phyloP scores from a whole-genome alignment of 2,113 vertebrate genomes.

The Lutjanus erythropterus region DNA sequence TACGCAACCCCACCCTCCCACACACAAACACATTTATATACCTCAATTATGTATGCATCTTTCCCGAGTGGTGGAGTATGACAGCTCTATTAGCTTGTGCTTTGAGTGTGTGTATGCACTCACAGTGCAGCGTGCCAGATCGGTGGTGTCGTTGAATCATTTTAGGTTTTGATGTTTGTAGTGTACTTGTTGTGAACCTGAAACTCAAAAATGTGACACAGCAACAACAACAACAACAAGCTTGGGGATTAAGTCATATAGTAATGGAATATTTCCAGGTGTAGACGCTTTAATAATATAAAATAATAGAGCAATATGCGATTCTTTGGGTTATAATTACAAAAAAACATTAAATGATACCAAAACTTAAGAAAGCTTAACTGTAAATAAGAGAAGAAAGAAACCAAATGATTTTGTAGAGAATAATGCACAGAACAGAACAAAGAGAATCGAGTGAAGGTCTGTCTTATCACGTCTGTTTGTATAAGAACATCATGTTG shows the following conservation, averaged over 20 bases:
- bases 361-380: background rate
- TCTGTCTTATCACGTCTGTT: background rate
- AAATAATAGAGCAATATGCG: background rate
- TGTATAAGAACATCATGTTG: background rate
- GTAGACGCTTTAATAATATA: background rate
- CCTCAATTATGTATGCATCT: conserved; percentile 76
- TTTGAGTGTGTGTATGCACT: conserved; percentile 31
- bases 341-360: background rate
- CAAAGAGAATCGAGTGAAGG: background rate
- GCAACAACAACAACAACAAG: background rate
- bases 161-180: conserved; percentile 7
- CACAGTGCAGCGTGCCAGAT: conserved; percentile 9
- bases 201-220: background rate
- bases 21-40: conserved; percentile 73
- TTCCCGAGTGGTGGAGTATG: conserved; percentile 57
- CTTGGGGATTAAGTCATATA: background rate
- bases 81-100: conserved; percentile 59
- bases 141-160: background rate
- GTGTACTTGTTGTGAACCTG: background rate
- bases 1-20: conserved; percentile 58
- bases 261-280: background rate
- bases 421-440: background rate
- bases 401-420: background rate
- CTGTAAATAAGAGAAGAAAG: background rate
- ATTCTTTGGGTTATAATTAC: background rate